A percentile compares a stretch with the other conserved stretches of the same genome.
These are phyloP conservation scores for Cryptoblepharus egeriae DNA, from an alignment of 2,797 vertebrate species.

Conservation along the genomic window DNA sequence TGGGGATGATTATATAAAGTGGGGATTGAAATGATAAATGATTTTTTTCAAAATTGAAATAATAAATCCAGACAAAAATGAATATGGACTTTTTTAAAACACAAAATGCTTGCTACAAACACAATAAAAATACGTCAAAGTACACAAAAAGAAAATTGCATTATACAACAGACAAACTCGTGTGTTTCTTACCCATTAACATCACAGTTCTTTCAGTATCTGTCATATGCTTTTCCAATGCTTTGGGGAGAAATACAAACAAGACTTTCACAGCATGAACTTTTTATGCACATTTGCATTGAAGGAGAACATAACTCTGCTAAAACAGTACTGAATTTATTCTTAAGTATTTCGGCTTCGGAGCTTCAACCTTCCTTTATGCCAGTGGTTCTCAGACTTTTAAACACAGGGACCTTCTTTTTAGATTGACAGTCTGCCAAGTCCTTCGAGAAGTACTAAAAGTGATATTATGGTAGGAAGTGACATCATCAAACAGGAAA, in stretches of 20 bases:
- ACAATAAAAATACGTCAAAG: background rate
- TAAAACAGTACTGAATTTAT: background rate
- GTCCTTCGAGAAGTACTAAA: too few species aligned
- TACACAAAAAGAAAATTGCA: background rate
- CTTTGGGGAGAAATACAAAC: background rate
- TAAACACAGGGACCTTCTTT: too few species aligned
- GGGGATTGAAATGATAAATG: background rate
- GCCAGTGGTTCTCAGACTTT: too few species aligned
- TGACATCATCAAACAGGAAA: too few species aligned
- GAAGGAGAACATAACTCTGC: background rate
- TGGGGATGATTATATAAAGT: too few species aligned
- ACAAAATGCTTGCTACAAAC: background rate
- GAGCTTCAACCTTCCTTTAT: background rate
- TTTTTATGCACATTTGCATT: background rate
- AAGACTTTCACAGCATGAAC: background rate
- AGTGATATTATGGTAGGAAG: too few species aligned
- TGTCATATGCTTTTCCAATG: slow-evolving; percentile 12
- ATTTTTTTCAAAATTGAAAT: background rate
- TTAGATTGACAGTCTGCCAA: too few species aligned
- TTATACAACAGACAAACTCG: background rate
- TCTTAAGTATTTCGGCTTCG: background rate
- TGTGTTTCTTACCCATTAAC: slow-evolving; percentile 16
- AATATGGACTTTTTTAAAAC: background rate
- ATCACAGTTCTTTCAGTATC: slow-evolving; percentile 8
- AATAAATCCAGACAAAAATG: background rate